Base-by-base conservation (phyloP, 2,113 vertebrate species). In the Proterorhinus semilunaris region DNA sequence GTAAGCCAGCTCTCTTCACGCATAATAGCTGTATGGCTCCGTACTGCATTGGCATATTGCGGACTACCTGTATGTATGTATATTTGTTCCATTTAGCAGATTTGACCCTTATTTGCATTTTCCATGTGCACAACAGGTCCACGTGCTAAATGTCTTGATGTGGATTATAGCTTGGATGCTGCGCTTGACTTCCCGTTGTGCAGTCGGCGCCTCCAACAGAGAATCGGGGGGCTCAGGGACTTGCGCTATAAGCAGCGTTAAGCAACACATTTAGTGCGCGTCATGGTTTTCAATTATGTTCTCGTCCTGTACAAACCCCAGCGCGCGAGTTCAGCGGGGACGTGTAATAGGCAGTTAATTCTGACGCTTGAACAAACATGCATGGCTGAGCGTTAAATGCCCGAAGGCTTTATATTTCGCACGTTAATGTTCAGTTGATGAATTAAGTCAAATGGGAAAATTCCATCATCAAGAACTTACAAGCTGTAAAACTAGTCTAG, bases 1-100 rank as follows among this genome's bases (percentile, higher is more conserved):
- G 74, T 86, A 83, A 88, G 55, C 12, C 69, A 44, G 77, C 43
- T 54, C 71, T 44, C 48, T 50, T 44, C 57, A 49, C 13, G 16
- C 62, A 16, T 71, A 43, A 27, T 21, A 42, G 3, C 7, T 10
- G 7, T 7, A 4, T 47, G 46, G 11, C 27, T 21, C 54, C 10
- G 12, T 10, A 10, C 54, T 7, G 70, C 68, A 71, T 54, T 69
- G 75, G 63, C 70, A 76, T 68, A 15, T 64, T 64, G 58, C 58
- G 7, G 11, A 45, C 67, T 42, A 65, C 65, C 68, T 75, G 65
- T 49, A 50, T 52, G 42, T 62, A 45, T 52, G 53, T 48, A n/a
- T 47, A 65, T 55, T 63, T 66, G 70, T 36, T 47, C 66, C 51
- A 58, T 49, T 45, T n/a, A 36, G 21, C 36, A 50, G 10, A n/a